A percentile compares a stretch with the other conserved stretches of the same genome.
Evolutionary conservation across 1,140 invertebrate species (phyloP).

Genomic region (Trissolcus basalis): DNA sequence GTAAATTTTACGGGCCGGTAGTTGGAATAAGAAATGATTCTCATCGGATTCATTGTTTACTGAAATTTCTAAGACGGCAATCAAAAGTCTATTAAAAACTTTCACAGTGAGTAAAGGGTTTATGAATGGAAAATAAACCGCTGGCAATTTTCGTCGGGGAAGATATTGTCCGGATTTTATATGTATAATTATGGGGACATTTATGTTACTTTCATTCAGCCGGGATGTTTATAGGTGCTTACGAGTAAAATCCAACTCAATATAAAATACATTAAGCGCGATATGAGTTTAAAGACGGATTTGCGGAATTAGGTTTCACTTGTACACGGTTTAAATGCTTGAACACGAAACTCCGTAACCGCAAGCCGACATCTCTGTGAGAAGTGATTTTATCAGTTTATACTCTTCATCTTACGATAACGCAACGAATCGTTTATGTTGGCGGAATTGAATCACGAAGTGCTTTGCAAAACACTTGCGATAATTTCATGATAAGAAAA

Average conservation of each 20-base stretch:
- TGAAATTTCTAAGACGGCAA: too few relatives aligned
- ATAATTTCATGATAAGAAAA: conserved; percentile 9
- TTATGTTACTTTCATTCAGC: conserved; percentile 26
- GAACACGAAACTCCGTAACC: conserved; percentile 38
- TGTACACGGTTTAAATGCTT: conserved; percentile 44
- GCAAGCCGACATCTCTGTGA: conserved; percentile 25
- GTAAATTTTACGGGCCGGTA: too few relatives aligned
- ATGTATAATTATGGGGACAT: conserved; percentile 44
- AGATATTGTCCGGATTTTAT: conserved; percentile 14
- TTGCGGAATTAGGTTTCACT: conserved; percentile 47
- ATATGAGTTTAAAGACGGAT: conserved; percentile 51
- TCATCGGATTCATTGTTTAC: too few relatives aligned
- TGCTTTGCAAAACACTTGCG: conserved; percentile 21
- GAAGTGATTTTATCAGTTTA: conserved; percentile 40
- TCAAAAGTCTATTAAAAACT: too few relatives aligned
- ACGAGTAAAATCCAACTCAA: conserved; percentile 31
- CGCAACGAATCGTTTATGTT: conserved; percentile 20
- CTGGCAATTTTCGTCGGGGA: too few relatives aligned
- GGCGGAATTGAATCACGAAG: conserved; percentile 25
- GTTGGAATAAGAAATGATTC: too few relatives aligned
- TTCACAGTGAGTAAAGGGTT: not conserved
- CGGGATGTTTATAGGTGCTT: conserved; percentile 33
- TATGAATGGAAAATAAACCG: not conserved
- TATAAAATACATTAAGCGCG: conserved; percentile 49
- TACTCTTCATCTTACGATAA: conserved; percentile 40